A percentile compares a stretch with the other conserved stretches of the same genome.
phyloP scores from a whole-genome alignment of 2,888 invertebrate species.

The Miltochrista miniata region DNA sequence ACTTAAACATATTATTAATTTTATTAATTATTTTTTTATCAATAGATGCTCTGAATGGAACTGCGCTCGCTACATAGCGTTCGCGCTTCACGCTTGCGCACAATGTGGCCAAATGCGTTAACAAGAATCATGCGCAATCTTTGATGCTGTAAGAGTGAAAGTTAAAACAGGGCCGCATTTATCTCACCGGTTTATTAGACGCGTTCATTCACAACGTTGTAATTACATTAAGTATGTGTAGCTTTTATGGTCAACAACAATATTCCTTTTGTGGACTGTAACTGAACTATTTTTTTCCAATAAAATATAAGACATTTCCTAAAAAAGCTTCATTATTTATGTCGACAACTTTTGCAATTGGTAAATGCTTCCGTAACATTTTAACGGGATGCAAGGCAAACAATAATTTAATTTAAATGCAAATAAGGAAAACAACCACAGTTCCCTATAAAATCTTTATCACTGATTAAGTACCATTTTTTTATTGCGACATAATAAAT shows the following conservation, averaged over 20 bases:
- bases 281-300: too few species aligned
- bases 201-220: conserved; percentile 26
- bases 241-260: too few species aligned
- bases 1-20: conserved; percentile 41
- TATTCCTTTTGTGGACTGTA: too few species aligned
- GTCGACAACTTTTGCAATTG: too few species aligned
- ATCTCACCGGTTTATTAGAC: conserved; percentile 19
- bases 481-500: conserved; percentile 14
- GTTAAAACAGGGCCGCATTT: conserved; percentile 61
- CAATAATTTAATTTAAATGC: conserved; percentile 29
- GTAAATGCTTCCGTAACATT: conserved; percentile 12
- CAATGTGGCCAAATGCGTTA: conserved; percentile 55
- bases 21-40: conserved; percentile 1
- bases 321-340: too few species aligned
- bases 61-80: conserved; percentile 41
- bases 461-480: conserved; percentile 13
- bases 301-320: too few species aligned
- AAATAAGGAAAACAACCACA: conserved; percentile 23
- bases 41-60: conserved; percentile 29
- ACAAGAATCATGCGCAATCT: conserved; percentile 59
- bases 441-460: conserved; percentile 24
- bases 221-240: background rate
- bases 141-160: conserved; percentile 80
- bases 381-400: conserved; percentile 12
- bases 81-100: conserved; percentile 46